Percentiles rank a stretch among this genome's conserved stretches.
Conservation (phyloP, 2,113 vertebrate genomes). For the Himantopus leucocephalus region DNA sequence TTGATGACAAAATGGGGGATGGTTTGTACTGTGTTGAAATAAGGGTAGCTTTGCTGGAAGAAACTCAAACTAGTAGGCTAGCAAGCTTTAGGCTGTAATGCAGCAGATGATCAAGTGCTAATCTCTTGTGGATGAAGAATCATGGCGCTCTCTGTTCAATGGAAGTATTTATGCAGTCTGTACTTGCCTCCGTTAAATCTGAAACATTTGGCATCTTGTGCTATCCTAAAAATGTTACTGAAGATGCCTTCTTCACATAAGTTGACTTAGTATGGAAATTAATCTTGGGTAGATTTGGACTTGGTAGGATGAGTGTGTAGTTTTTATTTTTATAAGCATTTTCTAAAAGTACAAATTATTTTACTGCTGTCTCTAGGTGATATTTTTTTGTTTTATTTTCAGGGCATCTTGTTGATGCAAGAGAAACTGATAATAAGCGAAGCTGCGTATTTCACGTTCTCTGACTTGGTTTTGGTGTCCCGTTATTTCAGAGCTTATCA, state of each 20-base stretch:
- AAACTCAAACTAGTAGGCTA: background rate
- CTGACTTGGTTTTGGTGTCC: background rate
- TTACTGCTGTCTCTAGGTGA: background rate
- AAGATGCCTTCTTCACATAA: background rate
- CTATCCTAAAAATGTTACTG: background rate
- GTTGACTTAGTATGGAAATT: background rate
- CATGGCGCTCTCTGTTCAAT: background rate
- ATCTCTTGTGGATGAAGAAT: background rate
- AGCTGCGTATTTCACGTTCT: background rate
- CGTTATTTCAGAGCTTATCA: background rate
- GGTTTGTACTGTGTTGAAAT: background rate
- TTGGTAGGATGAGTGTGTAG: background rate
- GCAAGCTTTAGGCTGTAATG: background rate
- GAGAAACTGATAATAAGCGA: background rate
- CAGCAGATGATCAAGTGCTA: background rate
- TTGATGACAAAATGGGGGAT: accelerated
- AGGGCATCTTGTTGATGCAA: background rate
- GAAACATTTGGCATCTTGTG: background rate
- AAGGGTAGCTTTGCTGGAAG: background rate
- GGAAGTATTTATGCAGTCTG: background rate
- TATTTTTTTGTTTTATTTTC: background rate
- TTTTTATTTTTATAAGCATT: background rate
- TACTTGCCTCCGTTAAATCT: background rate
- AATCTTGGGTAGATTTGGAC: background rate
- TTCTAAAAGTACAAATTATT: background rate